Evolutionary conservation across 1,140 invertebrate species (phyloP), one percentile per base, ranked within the genome.

Genomic region (Megathymus violae): DNA sequence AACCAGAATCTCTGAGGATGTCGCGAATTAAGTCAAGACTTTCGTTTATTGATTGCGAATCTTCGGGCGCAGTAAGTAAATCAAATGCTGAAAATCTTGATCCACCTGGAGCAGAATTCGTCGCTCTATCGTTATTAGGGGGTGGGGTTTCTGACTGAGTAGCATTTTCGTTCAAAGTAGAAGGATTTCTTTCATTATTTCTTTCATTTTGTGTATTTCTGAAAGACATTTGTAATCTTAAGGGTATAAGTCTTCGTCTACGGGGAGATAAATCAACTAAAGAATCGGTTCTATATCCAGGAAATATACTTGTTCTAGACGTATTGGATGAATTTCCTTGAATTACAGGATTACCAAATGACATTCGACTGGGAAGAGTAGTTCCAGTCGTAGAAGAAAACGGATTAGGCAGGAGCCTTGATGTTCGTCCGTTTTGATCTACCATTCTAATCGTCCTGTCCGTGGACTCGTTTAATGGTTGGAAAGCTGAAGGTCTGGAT

Each of bases 1-100:
- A 88, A n/a, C 91, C 88, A 4, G 91, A 92, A 74, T 91, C 89
- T 64, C 89, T 76, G n/a, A 92, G 67, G 43, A 91, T 91, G 54
- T 88, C 86, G 10, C 89, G 76, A 44, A 92, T 91, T 38, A 89
- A 70, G 60, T 91, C 85, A 5, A 92, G 72, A 56, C 88, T 90
- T 61, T 90, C 82, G 50, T 85, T 86, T 19, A 89, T 86, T 4
- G 80, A 81, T 62, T 82, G 85, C 31, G 85, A 78, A 64, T 87
- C 85, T 15, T 82, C 76, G 4, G 86, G 80, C 4, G 79, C 61
- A 25, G 69, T 59, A 4, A 59, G 43, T 15, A 59, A 59, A 59
- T 59, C 31, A n/a, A 59, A 59, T 14, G 56, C 16, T 15, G 43
- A 47, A 59, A 15, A 47, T 36, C 31, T 17, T 17, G 56, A 19